Base-by-base conservation (phyloP, 2,888 invertebrate genomes). In the Drosophila fulvimacula region DNA sequence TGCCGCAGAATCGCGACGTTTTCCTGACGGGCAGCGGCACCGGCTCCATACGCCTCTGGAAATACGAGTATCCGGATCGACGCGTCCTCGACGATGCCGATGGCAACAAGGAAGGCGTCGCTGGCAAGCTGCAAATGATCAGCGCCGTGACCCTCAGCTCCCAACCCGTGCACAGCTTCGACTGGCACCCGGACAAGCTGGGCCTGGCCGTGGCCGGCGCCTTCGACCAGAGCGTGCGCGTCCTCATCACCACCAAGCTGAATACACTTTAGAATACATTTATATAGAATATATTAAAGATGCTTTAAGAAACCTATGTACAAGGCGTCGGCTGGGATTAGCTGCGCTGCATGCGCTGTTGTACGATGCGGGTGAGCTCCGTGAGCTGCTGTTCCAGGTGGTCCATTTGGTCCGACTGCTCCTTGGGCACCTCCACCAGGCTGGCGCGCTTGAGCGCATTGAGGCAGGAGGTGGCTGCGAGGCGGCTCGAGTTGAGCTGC, bases 1-100 rank as follows among this genome's bases (percentile, higher is more conserved):
- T 98, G 53, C 99, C 99, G 0, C 98, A 98, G 92, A 98, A 99
- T 92, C 94, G 98, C 57, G 98, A 99, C 90, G 93, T 99, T 21
- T 99, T 98, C 90, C 94, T 96, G 88, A 98, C 98, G 0, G 95
- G 96, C 68, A 97, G 98, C 3, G 99, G 99, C 0, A 95, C 95
- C 77, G 99, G 99, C 9, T 96, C 97, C n/a, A 92, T 98, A 19
- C 95, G 96, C 73, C 93, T 99, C n/a, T 99, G 98, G 98, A 97
- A 98, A 94, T 98, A 99, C 96, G 94, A 95, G 69, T 98, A 98
- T 91, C 98, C 98, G 0, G 94, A 95, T 10, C 95, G 95, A 76
- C 94, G 98, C 41, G 94, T 93, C 46, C 94, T 94, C 41, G 94
- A 95, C 0, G 96, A 96, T 84, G 91, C 94, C 0, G 95, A 97